Percentiles rank a stretch among this genome's conserved stretches.
phyloP scores from a whole-genome alignment of 2,888 invertebrate species.

The Trilocha varians region DNA sequence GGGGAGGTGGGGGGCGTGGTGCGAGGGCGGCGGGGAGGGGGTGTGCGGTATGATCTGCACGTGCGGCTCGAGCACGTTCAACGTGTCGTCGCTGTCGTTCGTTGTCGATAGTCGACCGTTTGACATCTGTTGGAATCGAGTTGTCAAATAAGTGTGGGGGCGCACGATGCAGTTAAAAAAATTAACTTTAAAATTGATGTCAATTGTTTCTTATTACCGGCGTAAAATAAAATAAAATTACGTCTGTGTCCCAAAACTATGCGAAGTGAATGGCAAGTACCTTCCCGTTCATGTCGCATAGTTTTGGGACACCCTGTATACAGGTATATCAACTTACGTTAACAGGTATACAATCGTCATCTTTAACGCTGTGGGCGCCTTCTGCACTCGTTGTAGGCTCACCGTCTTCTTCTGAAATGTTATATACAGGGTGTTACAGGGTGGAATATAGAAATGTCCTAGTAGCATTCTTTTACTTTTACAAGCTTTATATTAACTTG shows the following conservation, averaged over 20 bases:
- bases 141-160: background rate
- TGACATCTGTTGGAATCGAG: slow-evolving; percentile 46
- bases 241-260: too few species aligned
- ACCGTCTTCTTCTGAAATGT: slow-evolving; percentile 48
- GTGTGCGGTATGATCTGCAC: slow-evolving; percentile 62
- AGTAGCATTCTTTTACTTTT: too few species aligned
- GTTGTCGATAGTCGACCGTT: slow-evolving; percentile 66
- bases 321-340: too few species aligned
- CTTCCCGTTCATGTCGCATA: too few species aligned
- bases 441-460: too few species aligned
- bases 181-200: too few species aligned
- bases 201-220: too few species aligned
- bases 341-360: slow-evolving; percentile 63
- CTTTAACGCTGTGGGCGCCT: slow-evolving; percentile 52
- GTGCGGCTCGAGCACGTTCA: slow-evolving; percentile 63
- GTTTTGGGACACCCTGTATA: too few species aligned
- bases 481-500: too few species aligned
- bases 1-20: slow-evolving; percentile 23
- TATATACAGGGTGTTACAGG: background rate
- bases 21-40: slow-evolving; percentile 40
- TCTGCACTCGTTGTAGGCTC: slow-evolving; percentile 55
- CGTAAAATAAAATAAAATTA: too few species aligned
- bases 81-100: slow-evolving; percentile 69
- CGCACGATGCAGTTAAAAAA: too few species aligned
- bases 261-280: too few species aligned